Percentiles rank a stretch among this genome's conserved stretches.
Conservation (phyloP, 2,113 vertebrate genomes). For the Collichthys lucidus region DNA sequence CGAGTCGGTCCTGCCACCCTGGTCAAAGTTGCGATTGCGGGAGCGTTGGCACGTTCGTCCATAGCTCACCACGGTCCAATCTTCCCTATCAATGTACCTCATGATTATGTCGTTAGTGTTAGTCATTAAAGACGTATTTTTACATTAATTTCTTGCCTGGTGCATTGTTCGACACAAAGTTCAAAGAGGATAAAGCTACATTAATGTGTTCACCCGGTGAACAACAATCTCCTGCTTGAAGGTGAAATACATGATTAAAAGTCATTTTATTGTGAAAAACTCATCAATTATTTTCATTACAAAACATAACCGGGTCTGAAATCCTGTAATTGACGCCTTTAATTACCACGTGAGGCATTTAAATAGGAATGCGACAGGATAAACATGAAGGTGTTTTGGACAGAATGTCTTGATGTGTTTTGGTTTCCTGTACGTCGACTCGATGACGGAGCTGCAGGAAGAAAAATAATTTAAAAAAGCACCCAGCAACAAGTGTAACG, state of each 20-base stretch:
- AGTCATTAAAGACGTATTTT: neutral
- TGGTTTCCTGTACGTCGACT: neutral
- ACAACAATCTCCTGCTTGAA: neutral
- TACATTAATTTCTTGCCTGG: neutral
- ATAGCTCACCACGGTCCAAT: too few species aligned
- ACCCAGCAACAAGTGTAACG: slow-evolving; percentile 51
- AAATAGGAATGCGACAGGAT: neutral
- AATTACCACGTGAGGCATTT: neutral
- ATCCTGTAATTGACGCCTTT: too few species aligned
- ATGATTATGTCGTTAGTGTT: too few species aligned
- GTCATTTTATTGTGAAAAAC: neutral
- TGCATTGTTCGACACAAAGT: neutral
- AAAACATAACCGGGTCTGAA: neutral
- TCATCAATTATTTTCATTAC: slow-evolving; percentile 21
- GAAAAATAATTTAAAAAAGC: neutral
- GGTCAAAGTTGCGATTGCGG: too few species aligned
- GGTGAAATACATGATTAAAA: slow-evolving; percentile 21
- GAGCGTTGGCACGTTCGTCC: too few species aligned
- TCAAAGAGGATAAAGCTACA: neutral
- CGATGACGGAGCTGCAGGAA: neutral
- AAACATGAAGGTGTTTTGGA: neutral
- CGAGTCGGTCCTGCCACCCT: too few species aligned
- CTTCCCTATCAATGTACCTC: too few species aligned
- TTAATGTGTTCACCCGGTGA: neutral
- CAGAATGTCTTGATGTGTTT: neutral